Percentiles rank a stretch among this genome's conserved stretches.
phyloP scores from a whole-genome alignment of 2,113 vertebrate species.

The Illadopsis cleaveri region DNA sequence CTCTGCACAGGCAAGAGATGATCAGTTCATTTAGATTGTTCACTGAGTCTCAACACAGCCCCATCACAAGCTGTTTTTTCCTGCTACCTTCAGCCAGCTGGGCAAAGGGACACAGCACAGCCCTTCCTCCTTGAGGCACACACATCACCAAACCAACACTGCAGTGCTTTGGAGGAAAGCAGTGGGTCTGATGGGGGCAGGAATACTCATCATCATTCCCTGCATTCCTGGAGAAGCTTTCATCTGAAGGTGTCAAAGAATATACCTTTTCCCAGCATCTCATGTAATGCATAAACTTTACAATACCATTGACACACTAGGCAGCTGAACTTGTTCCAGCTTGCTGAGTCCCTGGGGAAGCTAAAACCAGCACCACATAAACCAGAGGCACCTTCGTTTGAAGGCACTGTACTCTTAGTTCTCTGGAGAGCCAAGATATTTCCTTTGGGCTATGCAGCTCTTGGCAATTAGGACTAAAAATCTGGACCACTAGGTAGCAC shows the following conservation, averaged over 20 bases:
- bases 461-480: background rate
- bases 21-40: background rate
- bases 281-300: background rate
- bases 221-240: background rate
- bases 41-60: fast-evolving
- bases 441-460: background rate
- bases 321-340: background rate
- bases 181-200: background rate
- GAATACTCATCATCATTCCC: background rate
- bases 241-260: background rate
- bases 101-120: background rate
- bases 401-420: background rate
- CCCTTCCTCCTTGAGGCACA: background rate
- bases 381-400: background rate
- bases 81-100: background rate
- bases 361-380: background rate
- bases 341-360: background rate
- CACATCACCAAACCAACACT: background rate
- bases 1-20: background rate
- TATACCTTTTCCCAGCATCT: background rate
- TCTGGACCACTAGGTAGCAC: background rate
- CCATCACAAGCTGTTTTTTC: background rate
- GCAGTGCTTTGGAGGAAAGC: fast-evolving
- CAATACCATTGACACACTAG: background rate
- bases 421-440: background rate